Evolutionary conservation across 2,113 vertebrate species (phyloP).

Genomic region (Myocastor coypus): DNA sequence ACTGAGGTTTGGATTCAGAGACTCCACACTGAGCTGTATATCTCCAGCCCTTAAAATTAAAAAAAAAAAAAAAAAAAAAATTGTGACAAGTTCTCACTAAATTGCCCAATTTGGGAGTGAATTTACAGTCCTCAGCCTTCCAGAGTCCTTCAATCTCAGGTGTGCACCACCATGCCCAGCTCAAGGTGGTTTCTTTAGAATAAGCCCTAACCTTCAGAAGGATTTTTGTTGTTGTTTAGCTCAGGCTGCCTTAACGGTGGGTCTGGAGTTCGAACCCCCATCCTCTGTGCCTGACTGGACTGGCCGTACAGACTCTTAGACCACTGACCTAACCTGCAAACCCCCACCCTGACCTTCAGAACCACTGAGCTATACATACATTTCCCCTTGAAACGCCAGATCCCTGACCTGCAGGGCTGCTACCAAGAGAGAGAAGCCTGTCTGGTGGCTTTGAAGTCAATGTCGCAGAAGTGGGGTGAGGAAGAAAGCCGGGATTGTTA

Average conservation of each 20-base stretch:
- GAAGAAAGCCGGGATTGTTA: not conserved
- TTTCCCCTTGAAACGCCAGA: not conserved
- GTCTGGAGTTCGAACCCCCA: no score
- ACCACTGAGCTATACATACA: not conserved
- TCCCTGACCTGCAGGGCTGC: not conserved
- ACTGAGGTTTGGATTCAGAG: not conserved
- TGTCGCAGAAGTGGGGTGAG: not conserved
- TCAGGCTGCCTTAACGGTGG: no score
- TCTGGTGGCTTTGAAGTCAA: slow-evolving; percentile 54
- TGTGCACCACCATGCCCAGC: not conserved
- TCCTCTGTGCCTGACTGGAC: no score
- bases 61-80: no score
- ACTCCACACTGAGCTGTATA: not conserved
- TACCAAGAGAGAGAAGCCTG: not conserved
- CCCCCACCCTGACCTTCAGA: not conserved
- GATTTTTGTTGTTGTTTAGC: no score
- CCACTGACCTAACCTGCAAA: no score
- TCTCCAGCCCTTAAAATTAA: not conserved
- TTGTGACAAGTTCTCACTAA: not conserved
- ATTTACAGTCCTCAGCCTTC: not conserved
- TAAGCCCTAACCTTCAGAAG: not conserved
- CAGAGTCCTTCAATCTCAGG: not conserved
- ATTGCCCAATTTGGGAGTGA: not conserved
- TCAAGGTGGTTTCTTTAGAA: not conserved
- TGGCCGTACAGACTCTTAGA: no score